Base-by-base conservation (phyloP, 2,888 invertebrate genomes). In the Acleris laterana region DNA sequence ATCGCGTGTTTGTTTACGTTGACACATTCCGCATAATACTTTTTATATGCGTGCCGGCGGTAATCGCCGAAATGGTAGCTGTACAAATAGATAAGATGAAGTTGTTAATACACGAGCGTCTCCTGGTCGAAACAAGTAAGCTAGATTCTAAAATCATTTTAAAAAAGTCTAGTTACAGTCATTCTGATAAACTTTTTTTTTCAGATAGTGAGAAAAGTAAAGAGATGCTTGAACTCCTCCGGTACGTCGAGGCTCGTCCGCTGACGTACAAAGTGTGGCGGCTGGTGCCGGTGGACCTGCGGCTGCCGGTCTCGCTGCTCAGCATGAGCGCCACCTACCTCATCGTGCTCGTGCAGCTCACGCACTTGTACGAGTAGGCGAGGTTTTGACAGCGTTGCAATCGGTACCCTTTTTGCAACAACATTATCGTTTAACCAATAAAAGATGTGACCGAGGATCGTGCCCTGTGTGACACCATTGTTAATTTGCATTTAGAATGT, bases 341-440 rank as follows among this genome's bases (percentile, higher is more conserved):
- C 19, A 49, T 64, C 11, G 53, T 64, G 16, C 48, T 64, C 11
- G n/a, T 64, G 9, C 64, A 64, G 28, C 55, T 60, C 16, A 60
- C 59, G 4, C 38, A 38, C 13, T 13, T 38, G 4, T 38, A 38
- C 4, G 13, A 38, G 32, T n/a, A n/a, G n/a, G 1, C 32, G 9
- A 32, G 32, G 3, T 25, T 25, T 1, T 9, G 11, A 32, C 9
- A 3, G 32, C 32, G 32, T 32, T 11, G 11, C 32, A 11, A 11
- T 32, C 32, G 3, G 32, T 32, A n/a, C 2, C 11, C 6, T 11
- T 32, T 32, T 32, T 11, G 32, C n/a, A 32, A 11, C 3, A 32
- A 3, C 3, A 32, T n/a, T 11, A n/a, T n/a, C n/a, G n/a, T 32
- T 11, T 3, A 11, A 32, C 4, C 3, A 11, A 32, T n/a, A n/a